phyloP scores from a whole-genome alignment of 2,113 vertebrate species.

The Epinephelus lanceolatus region DNA sequence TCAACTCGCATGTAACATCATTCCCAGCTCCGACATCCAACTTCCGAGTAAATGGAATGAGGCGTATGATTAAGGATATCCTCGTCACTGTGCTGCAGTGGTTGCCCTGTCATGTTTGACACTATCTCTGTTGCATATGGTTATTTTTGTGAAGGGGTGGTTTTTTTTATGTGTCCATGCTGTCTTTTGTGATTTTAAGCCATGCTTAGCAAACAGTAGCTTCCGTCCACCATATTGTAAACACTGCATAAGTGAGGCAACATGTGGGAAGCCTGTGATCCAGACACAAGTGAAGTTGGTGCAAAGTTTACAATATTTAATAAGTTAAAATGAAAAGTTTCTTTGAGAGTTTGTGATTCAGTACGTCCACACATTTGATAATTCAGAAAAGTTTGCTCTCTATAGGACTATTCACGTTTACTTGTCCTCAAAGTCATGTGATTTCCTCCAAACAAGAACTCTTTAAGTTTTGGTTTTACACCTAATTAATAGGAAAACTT shows the following conservation, averaged over 20 bases:
- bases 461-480: neutral
- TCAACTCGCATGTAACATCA: too few species aligned
- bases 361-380: neutral
- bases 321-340: neutral
- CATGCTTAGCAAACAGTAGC: neutral
- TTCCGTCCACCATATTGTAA: neutral
- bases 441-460: neutral
- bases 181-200: neutral
- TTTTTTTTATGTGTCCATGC: neutral
- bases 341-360: neutral
- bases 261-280: neutral
- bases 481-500: neutral
- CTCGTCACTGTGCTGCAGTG: neutral
- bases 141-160: neutral
- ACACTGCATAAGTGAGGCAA: neutral
- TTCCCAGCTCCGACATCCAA: too few species aligned
- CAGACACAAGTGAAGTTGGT: neutral
- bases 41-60: too few species aligned
- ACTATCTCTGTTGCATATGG: neutral
- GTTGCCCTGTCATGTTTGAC: neutral
- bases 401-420: neutral
- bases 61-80: neutral
- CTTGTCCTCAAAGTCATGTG: neutral
- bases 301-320: neutral
- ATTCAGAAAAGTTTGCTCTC: neutral